A percentile compares a stretch with the other conserved stretches of the same genome.
phyloP scores from a whole-genome alignment of 2,113 vertebrate species.

The Anser brachyrhynchus region DNA sequence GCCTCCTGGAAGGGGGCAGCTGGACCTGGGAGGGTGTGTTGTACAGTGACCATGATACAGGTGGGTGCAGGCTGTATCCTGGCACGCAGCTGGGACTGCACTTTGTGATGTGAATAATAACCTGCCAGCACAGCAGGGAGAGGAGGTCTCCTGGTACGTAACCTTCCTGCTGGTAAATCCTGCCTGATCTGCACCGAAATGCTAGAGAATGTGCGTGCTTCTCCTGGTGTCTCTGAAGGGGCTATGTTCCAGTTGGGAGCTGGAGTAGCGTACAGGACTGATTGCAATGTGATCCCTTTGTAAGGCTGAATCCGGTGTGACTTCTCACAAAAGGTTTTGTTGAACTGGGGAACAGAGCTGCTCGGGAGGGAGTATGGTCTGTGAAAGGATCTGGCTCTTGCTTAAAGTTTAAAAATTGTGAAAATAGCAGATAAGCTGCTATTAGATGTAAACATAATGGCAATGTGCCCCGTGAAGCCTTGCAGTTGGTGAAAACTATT shows the following conservation, averaged over 20 bases:
- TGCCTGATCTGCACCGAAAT: background rate
- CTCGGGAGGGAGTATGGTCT: background rate
- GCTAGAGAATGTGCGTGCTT: rapidly evolving
- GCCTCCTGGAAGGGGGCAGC: background rate
- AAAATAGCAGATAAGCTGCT: background rate
- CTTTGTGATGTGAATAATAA: rapidly evolving
- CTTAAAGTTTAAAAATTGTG: background rate
- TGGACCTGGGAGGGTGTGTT: background rate
- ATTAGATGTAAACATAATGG: background rate
- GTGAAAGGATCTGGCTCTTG: background rate
- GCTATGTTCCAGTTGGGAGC: background rate
- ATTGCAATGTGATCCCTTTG: background rate
- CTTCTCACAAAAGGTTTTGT: background rate
- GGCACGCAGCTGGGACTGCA: rapidly evolving
- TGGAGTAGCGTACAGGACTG: background rate
- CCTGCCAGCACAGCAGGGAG: background rate
- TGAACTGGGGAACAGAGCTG: background rate
- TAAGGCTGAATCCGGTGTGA: background rate
- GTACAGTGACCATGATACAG: background rate
- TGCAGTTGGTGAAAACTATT: background rate
- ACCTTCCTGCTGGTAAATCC: background rate
- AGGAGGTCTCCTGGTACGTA: background rate
- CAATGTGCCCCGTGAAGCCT: background rate
- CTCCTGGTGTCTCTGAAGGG: background rate
- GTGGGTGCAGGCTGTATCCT: rapidly evolving